phyloP scores from a whole-genome alignment of 2,113 vertebrate species.

The Leptodactylus fuscus region DNA sequence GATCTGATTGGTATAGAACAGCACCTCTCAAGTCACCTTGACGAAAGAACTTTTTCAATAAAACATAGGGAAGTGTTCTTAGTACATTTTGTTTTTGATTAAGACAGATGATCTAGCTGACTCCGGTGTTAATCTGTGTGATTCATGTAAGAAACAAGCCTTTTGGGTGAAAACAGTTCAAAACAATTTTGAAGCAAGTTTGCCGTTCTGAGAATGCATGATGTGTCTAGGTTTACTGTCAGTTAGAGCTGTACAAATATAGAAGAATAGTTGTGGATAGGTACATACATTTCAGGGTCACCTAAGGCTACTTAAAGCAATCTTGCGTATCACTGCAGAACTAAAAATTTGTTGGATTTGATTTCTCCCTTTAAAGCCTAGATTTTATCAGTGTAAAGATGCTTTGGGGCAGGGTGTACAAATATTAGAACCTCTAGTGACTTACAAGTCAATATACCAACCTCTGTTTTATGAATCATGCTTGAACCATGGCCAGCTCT shows the following conservation, averaged over 20 bases:
- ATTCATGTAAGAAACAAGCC: constrained; percentile 53
- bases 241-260: constrained; percentile 42
- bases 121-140: constrained; percentile 55
- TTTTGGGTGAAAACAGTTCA: constrained; percentile 60
- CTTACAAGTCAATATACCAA: background rate
- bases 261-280: constrained; percentile 14
- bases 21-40: constrained; percentile 62
- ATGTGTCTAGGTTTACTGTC: constrained; percentile 38
- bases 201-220: constrained; percentile 41
- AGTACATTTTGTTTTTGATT: constrained; percentile 58
- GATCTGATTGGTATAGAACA: constrained; percentile 58
- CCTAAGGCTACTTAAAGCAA: constrained; percentile 14
- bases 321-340: constrained; percentile 4
- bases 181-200: constrained; percentile 55
- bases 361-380: background rate
- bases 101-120: constrained; percentile 22
- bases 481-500: background rate
- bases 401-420: background rate
- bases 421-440: background rate
- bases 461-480: background rate
- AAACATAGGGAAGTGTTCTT: constrained; percentile 63
- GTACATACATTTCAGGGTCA: constrained; percentile 7
- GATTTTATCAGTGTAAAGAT: constrained; percentile 6
- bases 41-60: constrained; percentile 59
- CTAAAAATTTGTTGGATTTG: background rate